Conservation (phyloP, 2,888 invertebrate genomes). For the Diplazon laetatorius region DNA sequence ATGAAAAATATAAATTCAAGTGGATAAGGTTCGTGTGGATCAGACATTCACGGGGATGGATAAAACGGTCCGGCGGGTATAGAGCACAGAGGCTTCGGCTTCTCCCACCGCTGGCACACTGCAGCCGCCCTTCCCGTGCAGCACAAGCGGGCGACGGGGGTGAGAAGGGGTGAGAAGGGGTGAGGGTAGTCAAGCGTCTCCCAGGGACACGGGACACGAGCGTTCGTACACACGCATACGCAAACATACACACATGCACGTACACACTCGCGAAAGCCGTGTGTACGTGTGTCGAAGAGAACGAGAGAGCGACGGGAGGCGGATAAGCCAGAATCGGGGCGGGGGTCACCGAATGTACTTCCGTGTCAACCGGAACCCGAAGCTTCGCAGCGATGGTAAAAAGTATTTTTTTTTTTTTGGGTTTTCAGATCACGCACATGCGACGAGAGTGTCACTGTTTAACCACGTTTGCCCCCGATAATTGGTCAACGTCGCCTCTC, state of each 20-base stretch:
- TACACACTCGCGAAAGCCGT: conserved; percentile 4
- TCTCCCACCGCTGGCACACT: conserved; percentile 49
- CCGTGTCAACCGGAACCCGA: conserved; percentile 26
- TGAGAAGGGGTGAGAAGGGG: too few species aligned
- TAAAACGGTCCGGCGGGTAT: background rate
- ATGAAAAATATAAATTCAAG: too few species aligned
- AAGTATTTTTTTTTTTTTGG: too few species aligned
- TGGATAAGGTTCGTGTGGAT: conserved; percentile 1
- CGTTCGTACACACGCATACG: background rate
- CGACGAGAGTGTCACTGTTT: background rate
- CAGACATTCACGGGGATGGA: conserved; percentile 1
- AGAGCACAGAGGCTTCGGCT: conserved; percentile 1
- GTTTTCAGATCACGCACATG: background rate
- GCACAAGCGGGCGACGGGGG: too few species aligned
- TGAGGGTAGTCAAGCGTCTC: conserved; percentile 43
- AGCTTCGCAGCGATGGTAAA: background rate
- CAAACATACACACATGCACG: conserved; percentile 5
- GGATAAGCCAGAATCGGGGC: background rate
- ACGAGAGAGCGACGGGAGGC: conserved; percentile 21
- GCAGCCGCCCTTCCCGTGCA: conserved; percentile 58
- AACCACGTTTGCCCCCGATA: background rate
- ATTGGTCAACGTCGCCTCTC: background rate
- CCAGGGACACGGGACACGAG: conserved; percentile 49
- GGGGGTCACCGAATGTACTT: conserved; percentile 32
- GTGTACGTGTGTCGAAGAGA: background rate